Evolutionary conservation across 2,797 vertebrate species (phyloP).

Genomic region (Pterois miles): DNA sequence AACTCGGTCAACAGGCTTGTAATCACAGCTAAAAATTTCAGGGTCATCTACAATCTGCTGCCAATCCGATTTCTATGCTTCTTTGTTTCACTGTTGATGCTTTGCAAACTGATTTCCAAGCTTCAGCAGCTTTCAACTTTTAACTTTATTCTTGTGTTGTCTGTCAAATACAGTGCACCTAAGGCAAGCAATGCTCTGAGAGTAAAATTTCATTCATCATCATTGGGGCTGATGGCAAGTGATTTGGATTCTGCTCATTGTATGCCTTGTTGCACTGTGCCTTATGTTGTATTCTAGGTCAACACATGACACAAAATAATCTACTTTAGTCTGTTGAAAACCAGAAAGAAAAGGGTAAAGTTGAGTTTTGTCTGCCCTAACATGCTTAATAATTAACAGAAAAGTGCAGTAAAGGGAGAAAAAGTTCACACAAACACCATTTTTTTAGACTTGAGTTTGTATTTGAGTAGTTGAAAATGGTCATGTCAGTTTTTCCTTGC

Average conservation of each 20-base stretch:
- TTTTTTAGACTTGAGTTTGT: constrained; percentile 2
- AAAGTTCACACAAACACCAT: constrained; percentile 5
- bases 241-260: neutral
- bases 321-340: neutral
- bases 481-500: fast-evolving
- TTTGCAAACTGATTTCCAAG: constrained; percentile 12
- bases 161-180: neutral
- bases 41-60: constrained; percentile 36
- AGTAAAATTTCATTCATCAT: neutral
- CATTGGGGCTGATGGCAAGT: neutral
- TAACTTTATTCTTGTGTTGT: neutral
- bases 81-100: constrained; percentile 10
- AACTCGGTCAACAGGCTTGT: constrained; percentile 31
- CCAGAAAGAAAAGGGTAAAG: neutral
- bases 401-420: neutral
- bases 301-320: neutral
- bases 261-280: neutral
- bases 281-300: neutral
- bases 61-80: constrained; percentile 19
- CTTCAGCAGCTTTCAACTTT: neutral
- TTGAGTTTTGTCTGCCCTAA: neutral
- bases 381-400: constrained; percentile 50
- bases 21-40: constrained; percentile 28
- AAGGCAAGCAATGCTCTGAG: neutral
- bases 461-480: neutral